Evolutionary conservation across 2,888 invertebrate genomes (phyloP).

Genomic region (Drosophila neonasuta): DNA sequence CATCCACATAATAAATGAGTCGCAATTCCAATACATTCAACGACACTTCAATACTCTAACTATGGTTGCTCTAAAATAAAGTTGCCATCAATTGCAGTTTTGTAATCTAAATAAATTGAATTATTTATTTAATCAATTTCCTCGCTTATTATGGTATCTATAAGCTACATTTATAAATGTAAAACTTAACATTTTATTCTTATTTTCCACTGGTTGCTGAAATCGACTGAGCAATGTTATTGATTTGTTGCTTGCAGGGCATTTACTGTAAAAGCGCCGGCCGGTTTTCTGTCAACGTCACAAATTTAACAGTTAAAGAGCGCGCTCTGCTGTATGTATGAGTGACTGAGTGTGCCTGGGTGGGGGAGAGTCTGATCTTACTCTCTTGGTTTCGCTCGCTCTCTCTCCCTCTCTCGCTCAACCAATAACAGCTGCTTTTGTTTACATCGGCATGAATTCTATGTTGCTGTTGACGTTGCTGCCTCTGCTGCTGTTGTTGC

Average conservation of each 20-base stretch:
- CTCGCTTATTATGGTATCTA: not conserved
- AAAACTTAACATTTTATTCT: not conserved
- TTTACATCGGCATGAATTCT: constrained; percentile 62
- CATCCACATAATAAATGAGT: constrained; percentile 41
- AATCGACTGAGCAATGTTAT: constrained; percentile 3
- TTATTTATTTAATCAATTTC: not conserved
- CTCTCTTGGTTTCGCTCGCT: constrained; percentile 32
- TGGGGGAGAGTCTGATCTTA: constrained; percentile 26
- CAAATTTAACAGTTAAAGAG: constrained; percentile 74
- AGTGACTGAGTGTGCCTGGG: not conserved
- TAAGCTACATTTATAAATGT: not conserved
- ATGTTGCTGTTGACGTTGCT: constrained; percentile 43
- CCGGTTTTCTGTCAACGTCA: constrained; percentile 73
- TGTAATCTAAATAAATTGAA: not conserved
- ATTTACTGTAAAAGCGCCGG: constrained; percentile 63
- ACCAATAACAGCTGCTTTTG: constrained; percentile 65
- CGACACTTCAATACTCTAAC: constrained; percentile 14
- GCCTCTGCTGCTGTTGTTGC: constrained; percentile 22
- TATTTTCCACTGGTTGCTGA: not conserved
- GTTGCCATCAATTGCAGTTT: too few species aligned
- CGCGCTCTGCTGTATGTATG: constrained; percentile 18
- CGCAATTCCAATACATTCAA: not conserved
- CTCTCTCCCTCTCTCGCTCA: constrained; percentile 25
- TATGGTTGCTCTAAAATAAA: not conserved
- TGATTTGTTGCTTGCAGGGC: constrained; percentile 24